Percentiles rank a stretch among this genome's conserved stretches.
Evolutionary conservation across 2,888 invertebrate species (phyloP).

Genomic region (Empis stercorea): DNA sequence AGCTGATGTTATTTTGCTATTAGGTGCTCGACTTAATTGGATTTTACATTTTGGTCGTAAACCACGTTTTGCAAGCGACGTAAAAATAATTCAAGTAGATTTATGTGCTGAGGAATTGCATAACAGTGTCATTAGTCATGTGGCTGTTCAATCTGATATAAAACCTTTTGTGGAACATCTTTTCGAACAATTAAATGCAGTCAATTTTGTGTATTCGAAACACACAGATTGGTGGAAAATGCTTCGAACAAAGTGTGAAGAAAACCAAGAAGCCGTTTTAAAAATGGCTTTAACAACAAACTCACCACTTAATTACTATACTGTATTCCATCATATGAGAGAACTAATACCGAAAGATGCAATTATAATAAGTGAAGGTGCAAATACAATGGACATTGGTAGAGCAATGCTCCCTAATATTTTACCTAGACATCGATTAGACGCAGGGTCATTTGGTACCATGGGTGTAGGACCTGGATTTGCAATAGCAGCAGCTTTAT

Average conservation of each 20-base stretch:
- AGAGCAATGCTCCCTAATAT: constrained; percentile 75
- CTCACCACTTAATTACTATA: constrained; percentile 84
- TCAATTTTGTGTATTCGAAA: constrained; percentile 43
- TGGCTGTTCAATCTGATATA: constrained; percentile 78
- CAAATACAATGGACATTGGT: constrained; percentile 98
- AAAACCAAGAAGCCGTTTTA: constrained; percentile 54
- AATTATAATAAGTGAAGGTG: constrained; percentile 91
- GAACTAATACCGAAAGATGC: constrained; percentile 64
- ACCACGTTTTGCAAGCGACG: constrained; percentile 68
- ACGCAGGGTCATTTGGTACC: constrained; percentile 94
- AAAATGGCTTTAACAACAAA: constrained; percentile 56
- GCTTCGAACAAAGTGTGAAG: constrained; percentile 54
- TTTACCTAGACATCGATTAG: constrained; percentile 74
- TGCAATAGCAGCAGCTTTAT: constrained; percentile 83
- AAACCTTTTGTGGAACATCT: constrained; percentile 57
- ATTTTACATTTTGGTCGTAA: constrained; percentile 90
- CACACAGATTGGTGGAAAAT: constrained; percentile 65
- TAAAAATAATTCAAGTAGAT: constrained; percentile 86
- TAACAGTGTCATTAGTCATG: constrained; percentile 68
- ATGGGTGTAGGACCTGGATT: constrained; percentile 94
- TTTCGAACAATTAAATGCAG: constrained; percentile 41
- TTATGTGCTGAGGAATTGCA: constrained; percentile 82
- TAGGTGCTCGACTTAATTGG: constrained; percentile 94
- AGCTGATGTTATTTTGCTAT: constrained; percentile 75
- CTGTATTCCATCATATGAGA: constrained; percentile 76